These are phyloP conservation scores for Ornithoptera priamus DNA, from an alignment of 2,888 invertebrate genomes.

Conservation along the genomic window DNA sequence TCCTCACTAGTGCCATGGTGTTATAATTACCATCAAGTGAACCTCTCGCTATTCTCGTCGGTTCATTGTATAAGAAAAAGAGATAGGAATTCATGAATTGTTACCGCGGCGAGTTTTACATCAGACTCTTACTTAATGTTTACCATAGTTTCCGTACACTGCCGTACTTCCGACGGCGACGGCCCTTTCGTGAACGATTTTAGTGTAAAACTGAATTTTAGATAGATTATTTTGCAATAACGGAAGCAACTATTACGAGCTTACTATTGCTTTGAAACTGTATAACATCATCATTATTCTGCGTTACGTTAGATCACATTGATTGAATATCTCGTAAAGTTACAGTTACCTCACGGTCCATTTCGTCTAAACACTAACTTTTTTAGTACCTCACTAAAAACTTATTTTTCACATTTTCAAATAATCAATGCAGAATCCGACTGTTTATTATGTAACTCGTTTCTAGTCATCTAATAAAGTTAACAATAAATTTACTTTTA, in stretches of 20 bases:
- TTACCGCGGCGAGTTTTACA: too few species aligned
- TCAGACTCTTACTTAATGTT: too few species aligned
- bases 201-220: neutral
- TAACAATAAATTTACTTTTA: neutral
- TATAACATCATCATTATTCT: too few species aligned
- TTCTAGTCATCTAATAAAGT: neutral
- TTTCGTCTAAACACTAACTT: constrained; percentile 8
- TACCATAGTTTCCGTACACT: too few species aligned
- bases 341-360: constrained; percentile 17
- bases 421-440: constrained; percentile 1
- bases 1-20: too few species aligned
- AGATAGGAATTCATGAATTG: too few species aligned
- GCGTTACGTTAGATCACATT: neutral
- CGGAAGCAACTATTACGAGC: neutral
- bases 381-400: constrained; percentile 21
- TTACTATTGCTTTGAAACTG: neutral
- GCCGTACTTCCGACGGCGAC: too few species aligned
- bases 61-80: too few species aligned
- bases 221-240: neutral
- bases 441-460: constrained; percentile 1
- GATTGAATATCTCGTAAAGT: neutral
- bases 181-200: neutral
- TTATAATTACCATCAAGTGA: too few species aligned
- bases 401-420: constrained; percentile 6
- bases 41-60: too few species aligned